phyloP scores from a whole-genome alignment of 2,113 vertebrate genomes.

The Platichthys stellatus region DNA sequence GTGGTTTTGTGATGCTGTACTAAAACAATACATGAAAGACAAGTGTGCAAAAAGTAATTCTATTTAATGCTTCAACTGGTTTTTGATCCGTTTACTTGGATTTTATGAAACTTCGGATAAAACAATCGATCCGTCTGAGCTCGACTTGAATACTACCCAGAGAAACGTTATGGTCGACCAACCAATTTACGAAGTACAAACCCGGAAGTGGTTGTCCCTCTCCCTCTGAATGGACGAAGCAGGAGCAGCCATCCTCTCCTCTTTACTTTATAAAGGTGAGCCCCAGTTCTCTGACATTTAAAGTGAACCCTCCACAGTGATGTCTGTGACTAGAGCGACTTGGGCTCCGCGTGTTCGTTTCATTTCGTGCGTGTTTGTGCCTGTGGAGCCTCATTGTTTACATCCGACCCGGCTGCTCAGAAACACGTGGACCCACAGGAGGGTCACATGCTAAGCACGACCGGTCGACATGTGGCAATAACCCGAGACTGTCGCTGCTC shows the following conservation, averaged over 20 bases:
- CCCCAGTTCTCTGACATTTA: neutral
- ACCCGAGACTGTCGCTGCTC: neutral
- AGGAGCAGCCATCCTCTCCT: conserved; percentile 1
- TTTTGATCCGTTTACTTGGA: neutral
- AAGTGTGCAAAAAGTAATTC: no score
- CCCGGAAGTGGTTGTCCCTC: conserved; percentile 72
- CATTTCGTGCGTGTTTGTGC: conserved; percentile 2
- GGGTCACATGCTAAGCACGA: conserved; percentile 31
- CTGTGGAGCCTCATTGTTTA: conserved; percentile 66
- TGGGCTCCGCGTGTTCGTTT: neutral
- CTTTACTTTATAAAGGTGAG: conserved; percentile 66
- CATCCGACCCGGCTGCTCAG: conserved; percentile 55
- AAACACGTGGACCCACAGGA: conserved; percentile 69
- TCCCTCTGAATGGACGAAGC: conserved; percentile 20
- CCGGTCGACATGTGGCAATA: neutral
- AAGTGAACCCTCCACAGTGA: neutral
- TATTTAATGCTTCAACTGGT: neutral
- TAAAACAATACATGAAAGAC: no score
- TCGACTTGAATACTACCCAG: neutral
- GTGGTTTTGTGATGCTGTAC: no score
- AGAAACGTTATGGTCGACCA: conserved; percentile 70
- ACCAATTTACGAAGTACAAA: conserved; percentile 47
- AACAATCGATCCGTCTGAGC: neutral
- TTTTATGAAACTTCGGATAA: no score
- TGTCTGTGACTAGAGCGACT: neutral